Evolutionary conservation across 2,113 vertebrate species (phyloP), one percentile per base, ranked within the genome.

Genomic region (Turdus rufiventris): DNA sequence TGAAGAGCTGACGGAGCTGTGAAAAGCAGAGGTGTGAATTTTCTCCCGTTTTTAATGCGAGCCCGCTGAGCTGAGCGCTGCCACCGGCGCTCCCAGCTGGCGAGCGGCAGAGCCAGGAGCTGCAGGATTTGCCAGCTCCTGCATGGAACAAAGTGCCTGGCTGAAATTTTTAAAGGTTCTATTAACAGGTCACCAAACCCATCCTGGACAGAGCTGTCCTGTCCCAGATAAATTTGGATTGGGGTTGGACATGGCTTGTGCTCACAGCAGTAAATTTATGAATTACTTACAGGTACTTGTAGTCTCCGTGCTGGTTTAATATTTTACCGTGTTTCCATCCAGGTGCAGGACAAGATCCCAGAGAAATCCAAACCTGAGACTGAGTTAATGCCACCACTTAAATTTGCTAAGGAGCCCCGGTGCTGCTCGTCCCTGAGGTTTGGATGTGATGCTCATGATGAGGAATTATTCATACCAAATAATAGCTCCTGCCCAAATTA

Each of bases 1-100:
- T 42, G 85, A 89, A 31, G 96, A 67, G 87, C 91, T 62, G 89
- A 19, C 17, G 85, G 23, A 74, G 89, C 87, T 84, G 93, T 66
- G 90, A 93, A 60, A 91, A 62, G 79, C 91, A 67, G 74, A 95
- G 82, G 79, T 89, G 93, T 71, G 94, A 82, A 62, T 91, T 87
- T 20, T 38, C 86, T 25, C 65, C 68, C 24, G 4, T 63, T 25
- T 25, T 16, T 51, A 48, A 48, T 79, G 80, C 4, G 26, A 88
- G 93, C 67, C 18, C 45, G 45, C 45, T 45, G 21, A 67, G 82
- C n/a, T n/a, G n/a, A n/a, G n/a, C n/a, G n/a, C n/a, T 62, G 95
- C 21, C 89, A 79, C 66, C 75, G 12, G 67, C 67, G 9, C 3
- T 20, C 78, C 81, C 20, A 20, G 68, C 89, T 81, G 93, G 84